Percentiles rank a stretch among this genome's conserved stretches.
phyloP scores from a whole-genome alignment of 2,113 vertebrate species.

The Galbula dea region DNA sequence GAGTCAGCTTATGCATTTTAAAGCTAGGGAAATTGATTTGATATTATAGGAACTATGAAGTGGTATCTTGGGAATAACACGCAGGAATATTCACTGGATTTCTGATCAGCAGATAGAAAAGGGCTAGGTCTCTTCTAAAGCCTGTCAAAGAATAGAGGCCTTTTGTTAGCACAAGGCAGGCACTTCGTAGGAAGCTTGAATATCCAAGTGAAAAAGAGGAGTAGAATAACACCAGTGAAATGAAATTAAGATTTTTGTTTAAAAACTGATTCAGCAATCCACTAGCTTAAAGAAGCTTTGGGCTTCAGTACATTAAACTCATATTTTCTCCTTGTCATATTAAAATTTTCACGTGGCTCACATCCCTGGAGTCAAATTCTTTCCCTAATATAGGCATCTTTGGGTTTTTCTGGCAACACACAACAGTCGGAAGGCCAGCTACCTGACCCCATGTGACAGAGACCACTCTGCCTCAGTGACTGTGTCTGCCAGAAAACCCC shows the following conservation, averaged over 20 bases:
- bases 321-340: slow-evolving; percentile 51
- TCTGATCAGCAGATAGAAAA: slow-evolving; percentile 17
- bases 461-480: background rate
- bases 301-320: slow-evolving; percentile 37
- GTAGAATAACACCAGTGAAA: background rate
- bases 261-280: slow-evolving; percentile 9
- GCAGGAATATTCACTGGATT: slow-evolving; percentile 20
- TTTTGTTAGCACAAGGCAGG: slow-evolving; percentile 13
- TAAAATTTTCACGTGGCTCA: background rate
- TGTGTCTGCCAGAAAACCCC: background rate
- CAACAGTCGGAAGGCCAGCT: slow-evolving; percentile 23
- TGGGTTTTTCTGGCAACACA: slow-evolving; percentile 22
- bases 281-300: slow-evolving; percentile 21
- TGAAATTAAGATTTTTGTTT: slow-evolving; percentile 40
- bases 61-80: background rate
- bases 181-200: background rate
- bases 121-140: slow-evolving; percentile 14
- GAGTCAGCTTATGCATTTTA: background rate
- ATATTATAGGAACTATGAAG: background rate
- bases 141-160: background rate
- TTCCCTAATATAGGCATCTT: slow-evolving; percentile 45
- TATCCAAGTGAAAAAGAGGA: background rate
- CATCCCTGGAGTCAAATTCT: slow-evolving; percentile 3
- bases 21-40: background rate
- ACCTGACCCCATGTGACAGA: background rate